A percentile compares a stretch with the other conserved stretches of the same genome.
These are phyloP conservation scores for Oreohelix idahoensis DNA, from an alignment of 1,140 invertebrate species.

Conservation along the genomic window DNA sequence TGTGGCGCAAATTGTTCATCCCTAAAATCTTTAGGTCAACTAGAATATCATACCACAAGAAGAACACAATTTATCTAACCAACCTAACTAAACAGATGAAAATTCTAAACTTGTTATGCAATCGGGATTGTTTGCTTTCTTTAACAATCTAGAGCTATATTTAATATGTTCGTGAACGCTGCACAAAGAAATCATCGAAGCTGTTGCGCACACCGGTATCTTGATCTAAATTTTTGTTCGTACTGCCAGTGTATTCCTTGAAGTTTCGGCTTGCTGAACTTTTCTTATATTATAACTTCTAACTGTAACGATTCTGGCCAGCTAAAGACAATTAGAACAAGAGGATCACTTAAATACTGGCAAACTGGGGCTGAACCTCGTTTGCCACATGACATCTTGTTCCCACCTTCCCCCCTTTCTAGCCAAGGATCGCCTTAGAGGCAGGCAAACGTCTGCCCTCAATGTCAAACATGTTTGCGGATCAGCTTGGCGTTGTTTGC, in stretches of 20 bases:
- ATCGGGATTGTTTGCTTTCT: too few species aligned
- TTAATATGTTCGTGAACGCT: too few species aligned
- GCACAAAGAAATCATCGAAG: too few species aligned
- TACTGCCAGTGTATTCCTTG: too few species aligned
- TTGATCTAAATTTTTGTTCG: too few species aligned
- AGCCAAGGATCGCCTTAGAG: neutral
- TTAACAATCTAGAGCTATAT: too few species aligned
- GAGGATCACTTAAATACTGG: neutral
- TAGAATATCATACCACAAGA: neutral
- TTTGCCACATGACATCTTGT: neutral
- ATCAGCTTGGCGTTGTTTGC: neutral
- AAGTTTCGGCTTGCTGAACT: too few species aligned
- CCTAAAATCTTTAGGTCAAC: neutral
- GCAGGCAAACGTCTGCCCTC: neutral
- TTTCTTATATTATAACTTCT: too few species aligned
- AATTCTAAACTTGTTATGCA: too few species aligned
- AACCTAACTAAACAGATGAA: too few species aligned
- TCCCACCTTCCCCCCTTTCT: neutral
- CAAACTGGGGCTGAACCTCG: neutral
- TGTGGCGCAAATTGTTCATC: neutral
- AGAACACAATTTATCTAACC: too few species aligned
- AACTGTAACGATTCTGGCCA: neutral
- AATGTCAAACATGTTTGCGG: constrained; percentile 4
- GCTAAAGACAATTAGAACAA: neutral
- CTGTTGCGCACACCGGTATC: too few species aligned